Evolutionary conservation across 30 jellyfish, hydroid and myxozoan genomes (phyloP), one percentile per base, ranked within the genome.

Genomic region (Aurelia sp.): DNA sequence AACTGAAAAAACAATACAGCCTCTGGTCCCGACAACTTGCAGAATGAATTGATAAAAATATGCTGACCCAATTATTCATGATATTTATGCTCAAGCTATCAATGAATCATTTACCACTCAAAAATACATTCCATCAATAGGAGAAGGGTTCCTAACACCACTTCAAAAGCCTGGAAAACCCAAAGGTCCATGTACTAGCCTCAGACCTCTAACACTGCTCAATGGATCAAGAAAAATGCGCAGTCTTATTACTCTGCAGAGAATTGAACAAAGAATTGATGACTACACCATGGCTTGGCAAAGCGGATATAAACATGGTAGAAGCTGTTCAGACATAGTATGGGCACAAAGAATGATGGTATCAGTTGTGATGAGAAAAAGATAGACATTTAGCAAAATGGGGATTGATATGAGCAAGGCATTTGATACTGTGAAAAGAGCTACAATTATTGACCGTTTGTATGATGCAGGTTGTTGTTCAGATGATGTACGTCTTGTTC

Each of bases 51-150:
- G 67, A 58, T 58, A 58, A 58, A 58, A 58, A 58, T 58, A 58
- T 58, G 67, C 67, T 58, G 67, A 58, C 27, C 67, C 67, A 58
- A 11, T 58, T 0, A 58, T 2, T 17, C 0, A 58, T 58, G 67
- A 58, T 58, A 58, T 58, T 5, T 58, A 58, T 58, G 67, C 67
- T 5, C 67, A 58, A 58, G 67, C 67, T 58, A 58, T 58, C 67
- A 58, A 58, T 58, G 67, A 58, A 58, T 20, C 67, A 58, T 58
- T 58, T 58, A 58, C 67, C 67, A 58, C 24, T 58, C 67, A 58
- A 40, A 0, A 40, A 58, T 58, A 58, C 67, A 1, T 4, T 58
- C 67, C 67, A 58, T 58, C 5, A 58, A 58, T 4, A 58, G 67
- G 67, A 58, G 67, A 16, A 58, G 67, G 67, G 67, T 58, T 58